These are phyloP conservation scores for Calycopis cecrops DNA, from an alignment of 1,140 invertebrate species.

Conservation along the genomic window DNA sequence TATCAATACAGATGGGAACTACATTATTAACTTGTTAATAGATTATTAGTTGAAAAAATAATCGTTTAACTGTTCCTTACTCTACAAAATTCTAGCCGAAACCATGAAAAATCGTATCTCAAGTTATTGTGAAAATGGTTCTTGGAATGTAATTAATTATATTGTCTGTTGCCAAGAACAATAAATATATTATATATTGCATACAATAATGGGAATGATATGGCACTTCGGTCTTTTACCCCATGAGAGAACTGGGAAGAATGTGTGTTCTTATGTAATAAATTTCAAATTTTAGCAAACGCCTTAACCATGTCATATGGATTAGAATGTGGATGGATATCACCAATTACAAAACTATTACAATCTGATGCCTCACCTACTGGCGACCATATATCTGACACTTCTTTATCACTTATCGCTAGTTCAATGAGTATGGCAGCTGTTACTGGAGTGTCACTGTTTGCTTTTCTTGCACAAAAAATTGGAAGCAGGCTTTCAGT, in stretches of 20 bases:
- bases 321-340: slow-evolving; percentile 13
- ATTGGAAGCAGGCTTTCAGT: slow-evolving; percentile 59
- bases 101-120: no score
- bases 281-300: slow-evolving; percentile 8
- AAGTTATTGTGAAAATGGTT: no score
- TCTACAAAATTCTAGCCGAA: no score
- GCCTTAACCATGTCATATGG: slow-evolving; percentile 4
- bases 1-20: no score
- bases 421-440: slow-evolving; percentile 8
- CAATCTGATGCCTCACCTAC: slow-evolving; percentile 11
- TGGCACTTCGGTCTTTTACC: no score
- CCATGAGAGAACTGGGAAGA: no score
- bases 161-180: neutral
- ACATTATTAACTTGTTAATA: no score
- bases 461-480: slow-evolving; percentile 40
- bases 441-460: neutral
- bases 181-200: neutral
- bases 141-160: neutral
- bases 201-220: no score
- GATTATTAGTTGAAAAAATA: no score
- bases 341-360: slow-evolving; percentile 8
- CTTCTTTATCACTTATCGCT: neutral
- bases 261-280: neutral
- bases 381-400: neutral
- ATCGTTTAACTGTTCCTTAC: no score